A percentile compares a stretch with the other conserved stretches of the same genome.
Evolutionary conservation across 2,888 invertebrate species (phyloP).

Genomic region (Heliothis peltigera): DNA sequence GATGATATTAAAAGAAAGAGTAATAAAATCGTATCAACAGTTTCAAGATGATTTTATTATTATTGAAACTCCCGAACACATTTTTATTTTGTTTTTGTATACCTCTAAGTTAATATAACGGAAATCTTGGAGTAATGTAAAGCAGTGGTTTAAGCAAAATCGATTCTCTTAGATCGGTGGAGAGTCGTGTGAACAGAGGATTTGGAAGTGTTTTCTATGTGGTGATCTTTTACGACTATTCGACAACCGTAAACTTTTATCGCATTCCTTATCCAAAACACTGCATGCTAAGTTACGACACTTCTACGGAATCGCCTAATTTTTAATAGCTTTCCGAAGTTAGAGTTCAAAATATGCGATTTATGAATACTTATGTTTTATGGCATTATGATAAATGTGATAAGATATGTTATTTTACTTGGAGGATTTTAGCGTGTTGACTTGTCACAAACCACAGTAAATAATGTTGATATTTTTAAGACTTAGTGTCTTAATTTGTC

Average conservation of each 20-base stretch:
- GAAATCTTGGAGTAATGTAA: background rate
- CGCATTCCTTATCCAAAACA: constrained; percentile 63
- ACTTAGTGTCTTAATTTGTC: too few species aligned
- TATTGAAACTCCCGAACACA: background rate
- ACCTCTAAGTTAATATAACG: background rate
- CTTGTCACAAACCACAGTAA: background rate
- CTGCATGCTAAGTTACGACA: constrained; percentile 50
- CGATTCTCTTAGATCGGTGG: constrained; percentile 45
- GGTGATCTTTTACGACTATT: constrained; percentile 76
- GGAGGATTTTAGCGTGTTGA: background rate
- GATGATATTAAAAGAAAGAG: constrained; percentile 1
- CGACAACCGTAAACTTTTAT: constrained; percentile 75
- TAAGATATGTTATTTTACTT: background rate
- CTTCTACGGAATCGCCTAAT: constrained; percentile 32
- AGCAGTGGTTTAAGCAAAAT: constrained; percentile 20
- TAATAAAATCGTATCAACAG: too few species aligned
- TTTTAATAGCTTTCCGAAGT: constrained; percentile 45
- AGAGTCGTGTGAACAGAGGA: constrained; percentile 49
- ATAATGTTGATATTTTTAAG: background rate
- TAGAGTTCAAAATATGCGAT: constrained; percentile 26
- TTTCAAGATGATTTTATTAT: background rate
- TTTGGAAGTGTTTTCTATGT: constrained; percentile 66
- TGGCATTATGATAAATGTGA: constrained; percentile 17
- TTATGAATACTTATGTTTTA: constrained; percentile 20
- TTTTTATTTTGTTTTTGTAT: background rate